Evolutionary conservation across 2,113 vertebrate genomes (phyloP), one percentile per base, ranked within the genome.

Genomic region (Nannospalax galili): DNA sequence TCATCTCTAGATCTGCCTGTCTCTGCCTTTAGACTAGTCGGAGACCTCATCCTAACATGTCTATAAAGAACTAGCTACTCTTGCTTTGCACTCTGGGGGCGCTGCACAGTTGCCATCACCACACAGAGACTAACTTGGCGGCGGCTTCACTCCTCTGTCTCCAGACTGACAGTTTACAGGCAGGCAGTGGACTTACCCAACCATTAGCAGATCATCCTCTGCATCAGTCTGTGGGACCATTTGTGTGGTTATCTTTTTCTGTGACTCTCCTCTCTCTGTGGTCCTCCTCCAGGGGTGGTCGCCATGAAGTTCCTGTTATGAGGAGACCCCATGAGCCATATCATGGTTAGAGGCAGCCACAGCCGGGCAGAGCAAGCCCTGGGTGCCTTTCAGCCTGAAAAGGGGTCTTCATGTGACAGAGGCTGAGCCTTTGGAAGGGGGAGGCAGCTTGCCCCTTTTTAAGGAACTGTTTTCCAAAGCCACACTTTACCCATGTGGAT

Each of bases 231-330:
- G 1, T 0, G 1, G 14, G 1, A 15, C 37, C 26, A 0, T 64
- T 4, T 40, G 70, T 56, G 1, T n/a, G n/a, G n/a, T n/a, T n/a
- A n/a, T 15, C 48, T 40, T 48, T 30, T 42, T 24, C 32, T 32
- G 40, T 30, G 22, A 84, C 96, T 96, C 96, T 93, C 62, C 24
- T 97, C 94, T 97, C 73, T 96, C 30, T 94, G n/a, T 92, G 96
- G 91, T 94, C 92, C 92, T 42, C 0, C 87, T 65, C 95, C 86
- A 73, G 80, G 70, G 95, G 93, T 88, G 90, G 93, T 93, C 97
- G 84, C 89, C 95, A 96, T 88, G 35, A 90, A 48, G 64, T 35
- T 67, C 60, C 45, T 48, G 62, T 40, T 67, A 28, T 10, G 60
- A 64, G 58, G 60, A 97, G 92, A 91, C 96, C 87, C 95, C 92